phyloP scores from a whole-genome alignment of 2,797 vertebrate species.

The Parauchenoglanis punctatus region DNA sequence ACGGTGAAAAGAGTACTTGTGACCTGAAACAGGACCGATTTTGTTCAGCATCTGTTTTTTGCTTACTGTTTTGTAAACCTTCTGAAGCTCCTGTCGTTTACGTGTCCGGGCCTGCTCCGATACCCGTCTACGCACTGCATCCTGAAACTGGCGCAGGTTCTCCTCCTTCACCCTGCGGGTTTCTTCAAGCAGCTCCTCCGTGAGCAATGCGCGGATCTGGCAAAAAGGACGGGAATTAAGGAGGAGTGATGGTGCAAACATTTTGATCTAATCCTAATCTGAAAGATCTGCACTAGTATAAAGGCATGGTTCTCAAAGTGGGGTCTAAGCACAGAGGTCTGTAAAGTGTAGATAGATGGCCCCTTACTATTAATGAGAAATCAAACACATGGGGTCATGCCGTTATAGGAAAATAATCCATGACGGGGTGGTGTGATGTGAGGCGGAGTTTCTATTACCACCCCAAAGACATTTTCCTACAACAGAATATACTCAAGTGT shows the following conservation, averaged over 20 bases:
- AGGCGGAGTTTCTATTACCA: not conserved
- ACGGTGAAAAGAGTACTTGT: not conserved
- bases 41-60: not conserved
- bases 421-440: not conserved
- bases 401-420: not conserved
- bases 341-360: not conserved
- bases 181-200: conserved; percentile 81
- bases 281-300: not conserved
- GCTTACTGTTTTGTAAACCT: conserved; percentile 70
- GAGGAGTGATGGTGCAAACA: not conserved
- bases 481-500: not conserved
- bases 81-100: conserved; percentile 74
- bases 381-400: not conserved
- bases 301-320: not conserved
- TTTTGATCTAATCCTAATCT: not conserved
- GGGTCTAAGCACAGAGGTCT: not conserved
- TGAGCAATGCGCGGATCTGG: conserved; percentile 75
- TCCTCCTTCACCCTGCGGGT: conserved; percentile 74
- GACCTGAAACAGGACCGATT: not conserved
- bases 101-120: conserved; percentile 73
- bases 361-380: not conserved
- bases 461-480: not conserved
- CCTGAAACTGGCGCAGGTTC: conserved; percentile 82
- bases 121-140: conserved; percentile 83
- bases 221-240: not conserved